Evolutionary conservation across 2,888 invertebrate species (phyloP).

Genomic region (Auanema freiburgensis): DNA sequence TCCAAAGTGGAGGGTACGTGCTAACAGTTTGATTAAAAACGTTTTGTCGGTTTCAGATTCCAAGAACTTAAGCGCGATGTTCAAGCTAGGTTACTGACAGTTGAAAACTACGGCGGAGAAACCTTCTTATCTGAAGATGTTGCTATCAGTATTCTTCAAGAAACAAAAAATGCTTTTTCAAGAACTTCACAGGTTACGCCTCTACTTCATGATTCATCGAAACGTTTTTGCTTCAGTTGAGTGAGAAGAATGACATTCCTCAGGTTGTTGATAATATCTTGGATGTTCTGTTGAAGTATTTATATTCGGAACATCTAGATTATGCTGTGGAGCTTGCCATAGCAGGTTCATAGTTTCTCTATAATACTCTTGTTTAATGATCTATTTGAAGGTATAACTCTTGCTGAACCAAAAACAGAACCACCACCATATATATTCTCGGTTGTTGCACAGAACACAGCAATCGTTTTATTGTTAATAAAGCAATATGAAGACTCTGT

Average conservation of each 20-base stretch:
- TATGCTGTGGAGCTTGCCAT: constrained; percentile 92
- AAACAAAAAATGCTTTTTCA: constrained; percentile 80
- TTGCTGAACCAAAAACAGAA: constrained; percentile 80
- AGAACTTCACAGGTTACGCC: constrained; percentile 41
- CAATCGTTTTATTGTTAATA: constrained; percentile 87
- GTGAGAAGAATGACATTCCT: constrained; percentile 75
- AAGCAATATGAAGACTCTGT: constrained; percentile 88
- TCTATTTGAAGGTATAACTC: constrained; percentile 65
- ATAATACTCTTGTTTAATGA: constrained; percentile 1
- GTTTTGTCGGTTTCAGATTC: constrained; percentile 70
- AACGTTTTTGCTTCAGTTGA: constrained; percentile 71
- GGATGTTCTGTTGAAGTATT: constrained; percentile 80
- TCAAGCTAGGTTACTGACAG: constrained; percentile 88
- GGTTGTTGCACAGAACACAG: constrained; percentile 84
- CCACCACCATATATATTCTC: constrained; percentile 90
- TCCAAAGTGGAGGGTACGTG: constrained; percentile 78
- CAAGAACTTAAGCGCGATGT: constrained; percentile 89
- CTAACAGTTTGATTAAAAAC: not conserved
- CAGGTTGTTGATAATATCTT: constrained; percentile 76
- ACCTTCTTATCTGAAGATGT: constrained; percentile 93
- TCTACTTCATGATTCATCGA: no score
- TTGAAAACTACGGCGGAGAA: constrained; percentile 92
- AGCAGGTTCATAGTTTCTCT: constrained; percentile 68
- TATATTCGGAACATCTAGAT: constrained; percentile 89
- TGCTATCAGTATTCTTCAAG: constrained; percentile 83